Percentiles rank a stretch among this genome's conserved stretches.
phyloP scores from a whole-genome alignment of 2,888 invertebrate genomes.

The Hymenopus coronatus region DNA sequence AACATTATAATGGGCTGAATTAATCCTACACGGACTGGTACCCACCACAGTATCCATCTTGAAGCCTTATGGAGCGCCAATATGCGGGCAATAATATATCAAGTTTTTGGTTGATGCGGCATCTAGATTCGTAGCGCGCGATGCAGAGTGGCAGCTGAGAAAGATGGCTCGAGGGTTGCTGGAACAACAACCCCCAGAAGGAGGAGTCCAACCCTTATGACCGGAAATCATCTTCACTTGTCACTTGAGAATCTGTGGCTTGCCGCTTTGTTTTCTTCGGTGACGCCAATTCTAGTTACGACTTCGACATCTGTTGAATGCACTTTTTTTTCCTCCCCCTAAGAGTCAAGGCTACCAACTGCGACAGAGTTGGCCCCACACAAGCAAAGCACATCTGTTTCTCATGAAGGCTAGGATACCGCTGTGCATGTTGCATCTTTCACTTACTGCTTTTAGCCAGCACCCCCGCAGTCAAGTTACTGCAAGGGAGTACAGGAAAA shows the following conservation, averaged over 20 bases:
- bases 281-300: not conserved
- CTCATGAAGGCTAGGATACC: not conserved
- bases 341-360: not conserved
- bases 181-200: not conserved
- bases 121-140: too few species aligned
- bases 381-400: not conserved
- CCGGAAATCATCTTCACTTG: not conserved
- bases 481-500: too few species aligned
- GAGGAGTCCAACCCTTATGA: not conserved
- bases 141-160: not conserved
- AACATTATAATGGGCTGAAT: not conserved
- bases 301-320: not conserved
- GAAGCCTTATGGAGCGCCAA: too few species aligned
- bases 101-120: too few species aligned
- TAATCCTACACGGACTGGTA: not conserved
- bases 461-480: not conserved
- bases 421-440: not conserved
- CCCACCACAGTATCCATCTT: not conserved
- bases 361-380: not conserved
- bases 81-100: too few species aligned
- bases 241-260: not conserved
- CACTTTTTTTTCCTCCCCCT: not conserved
- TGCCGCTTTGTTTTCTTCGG: not conserved
- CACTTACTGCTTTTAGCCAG: not conserved
- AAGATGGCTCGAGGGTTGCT: not conserved